Evolutionary conservation across 2,113 vertebrate species (phyloP), one percentile per base, ranked within the genome.

Genomic region (Halichoerus grypus): DNA sequence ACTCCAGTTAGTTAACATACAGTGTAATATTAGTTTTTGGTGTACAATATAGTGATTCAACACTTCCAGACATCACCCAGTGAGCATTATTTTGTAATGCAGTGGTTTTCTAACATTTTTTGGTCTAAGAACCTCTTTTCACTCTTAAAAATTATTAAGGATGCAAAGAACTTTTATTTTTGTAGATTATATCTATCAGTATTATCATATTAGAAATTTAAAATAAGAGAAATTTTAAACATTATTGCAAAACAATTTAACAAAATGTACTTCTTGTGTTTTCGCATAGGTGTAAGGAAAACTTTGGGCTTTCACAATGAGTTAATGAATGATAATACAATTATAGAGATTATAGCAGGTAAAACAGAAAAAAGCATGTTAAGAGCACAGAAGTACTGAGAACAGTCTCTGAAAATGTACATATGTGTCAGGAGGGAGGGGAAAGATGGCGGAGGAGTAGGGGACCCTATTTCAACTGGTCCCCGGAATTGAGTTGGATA

Each of bases 111-210:
- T 36, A 72, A 90, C 14, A 28, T 59, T n/a, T 94, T 71, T 83
- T 61, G n/a, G 24, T 92, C 22, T 49, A 65, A 83, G 22, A 15
- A 36, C 46, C 1, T 36, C 39, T 96, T 91, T 55, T 76, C 57
- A 42, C 36, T 79, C n/a, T 87, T 82, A 95, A 88, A 85, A 53
- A 77, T 94, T 71, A 87, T 57, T 80, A 76, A 91, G 13, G 28
- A 67, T 69, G 15, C 26, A 67, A 28, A 91, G 12, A 92, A 33
- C 7, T 94, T 81, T 72, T 86, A 67, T 67, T 76, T 94, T 69
- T 61, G 7, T 94, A 21, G 24, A 71, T 71, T 92, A 46, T 82
- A 49, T 79, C 9, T 77, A 63, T 74, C 42, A 67, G 26, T 49
- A 49, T 67, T 93, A 79, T 76, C 24, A 63, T 77, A 39, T 61